A percentile compares a stretch with the other conserved stretches of the same genome.
Conservation (phyloP, 2,888 invertebrate genomes). For the Sceliomorpha sp. region DNA sequence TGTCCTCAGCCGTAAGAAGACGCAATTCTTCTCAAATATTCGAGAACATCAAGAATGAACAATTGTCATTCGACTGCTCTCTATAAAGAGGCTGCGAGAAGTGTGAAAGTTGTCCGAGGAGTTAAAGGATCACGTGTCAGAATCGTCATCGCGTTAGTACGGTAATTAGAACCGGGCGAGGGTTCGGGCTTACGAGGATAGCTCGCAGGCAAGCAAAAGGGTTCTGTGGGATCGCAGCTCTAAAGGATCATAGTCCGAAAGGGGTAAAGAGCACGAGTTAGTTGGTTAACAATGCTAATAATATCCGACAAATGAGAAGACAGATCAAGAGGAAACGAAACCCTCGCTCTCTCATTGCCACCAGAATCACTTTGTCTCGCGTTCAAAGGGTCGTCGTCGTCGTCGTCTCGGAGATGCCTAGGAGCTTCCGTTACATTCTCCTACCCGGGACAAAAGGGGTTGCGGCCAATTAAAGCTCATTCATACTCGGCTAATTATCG, state of each 20-base stretch:
- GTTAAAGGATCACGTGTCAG: conserved; percentile 27
- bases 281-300: conserved; percentile 79
- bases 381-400: conserved; percentile 71
- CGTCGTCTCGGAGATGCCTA: no score
- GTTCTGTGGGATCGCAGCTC: conserved; percentile 61
- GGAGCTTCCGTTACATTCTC: conserved; percentile 65
- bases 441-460: conserved; percentile 60
- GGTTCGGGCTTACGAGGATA: conserved; percentile 53
- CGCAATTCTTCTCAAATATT: no score
- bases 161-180: conserved; percentile 66
- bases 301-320: conserved; percentile 67
- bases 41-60: no score
- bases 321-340: conserved; percentile 54
- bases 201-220: conserved; percentile 65
- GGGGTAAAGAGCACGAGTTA: conserved; percentile 67
- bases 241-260: conserved; percentile 64
- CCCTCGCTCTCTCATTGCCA: conserved; percentile 62
- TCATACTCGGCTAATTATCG: conserved; percentile 75
- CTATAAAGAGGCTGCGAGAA: no score
- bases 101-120: no score
- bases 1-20: no score
- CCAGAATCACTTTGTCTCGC: conserved; percentile 65
- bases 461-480: conserved; percentile 75
- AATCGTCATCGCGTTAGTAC: conserved; percentile 67
- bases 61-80: no score